A percentile compares a stretch with the other conserved stretches of the same genome.
These are phyloP conservation scores for Rhinichthys klamathensis DNA, from an alignment of 2,113 vertebrate species.

Conservation along the genomic window DNA sequence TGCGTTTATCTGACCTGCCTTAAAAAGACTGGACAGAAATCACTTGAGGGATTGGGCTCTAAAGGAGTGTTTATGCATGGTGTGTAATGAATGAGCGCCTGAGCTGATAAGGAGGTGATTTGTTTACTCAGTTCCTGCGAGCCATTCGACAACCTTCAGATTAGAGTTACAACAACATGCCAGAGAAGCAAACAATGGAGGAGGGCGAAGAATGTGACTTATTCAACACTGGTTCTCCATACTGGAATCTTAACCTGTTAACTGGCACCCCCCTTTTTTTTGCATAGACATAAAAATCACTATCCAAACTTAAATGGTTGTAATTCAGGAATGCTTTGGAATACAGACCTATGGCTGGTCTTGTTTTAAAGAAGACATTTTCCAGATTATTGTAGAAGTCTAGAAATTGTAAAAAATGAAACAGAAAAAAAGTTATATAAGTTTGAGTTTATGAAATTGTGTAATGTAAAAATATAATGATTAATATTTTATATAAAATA, in stretches of 20 bases:
- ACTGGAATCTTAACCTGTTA: not conserved
- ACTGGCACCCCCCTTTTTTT: too few species aligned
- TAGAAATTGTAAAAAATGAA: too few species aligned
- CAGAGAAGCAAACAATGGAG: conserved; percentile 13
- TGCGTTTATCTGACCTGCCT: not conserved
- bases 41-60: not conserved
- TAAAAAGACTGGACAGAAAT: not conserved
- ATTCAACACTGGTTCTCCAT: not conserved
- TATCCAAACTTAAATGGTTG: too few species aligned
- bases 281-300: too few species aligned
- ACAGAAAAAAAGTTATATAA: too few species aligned
- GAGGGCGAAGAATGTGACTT: conserved; percentile 3
- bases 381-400: too few species aligned
- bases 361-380: too few species aligned
- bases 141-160: conserved; percentile 26
- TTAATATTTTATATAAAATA: too few species aligned
- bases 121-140: conserved; percentile 7
- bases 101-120: conserved; percentile 11
- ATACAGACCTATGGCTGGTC: too few species aligned
- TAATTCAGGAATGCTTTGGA: too few species aligned
- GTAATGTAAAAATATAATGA: too few species aligned
- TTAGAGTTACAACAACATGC: conserved; percentile 29
- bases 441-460: too few species aligned
- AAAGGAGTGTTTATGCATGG: conserved; percentile 31
- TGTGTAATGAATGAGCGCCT: conserved; percentile 9